Base-by-base conservation (phyloP, 2,888 invertebrate genomes). In the Meiosimyza decipiens region DNA sequence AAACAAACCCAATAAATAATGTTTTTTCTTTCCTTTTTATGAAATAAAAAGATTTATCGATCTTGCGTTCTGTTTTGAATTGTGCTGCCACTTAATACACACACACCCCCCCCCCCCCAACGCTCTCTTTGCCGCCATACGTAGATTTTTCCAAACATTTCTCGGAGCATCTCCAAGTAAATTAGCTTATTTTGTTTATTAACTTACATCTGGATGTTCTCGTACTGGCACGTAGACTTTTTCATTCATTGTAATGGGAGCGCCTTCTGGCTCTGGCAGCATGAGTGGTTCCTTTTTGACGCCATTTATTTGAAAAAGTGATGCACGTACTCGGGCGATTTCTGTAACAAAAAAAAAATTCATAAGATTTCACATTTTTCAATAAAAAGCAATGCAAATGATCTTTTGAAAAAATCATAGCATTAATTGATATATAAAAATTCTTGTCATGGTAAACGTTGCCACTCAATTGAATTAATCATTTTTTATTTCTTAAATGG, bases 221-320 rank as follows among this genome's bases (percentile, higher is more conserved):
- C 98, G 98, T 84, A 98, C 97, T 87, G 99, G 99, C 87, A 99
- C 99, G 89, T 97, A 99, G 85, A 99, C 96, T 92, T 99, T 99
- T 91, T 99, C 99, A 89, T 97, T 96, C 86, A 97, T 92, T 85
- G 96, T 95, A 82, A 95, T 93, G 85, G 95, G 92, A 84, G 94
- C 92, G 79, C 98, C 98, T 82, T 95, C 94, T 76, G 95, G 91
- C 84, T 97, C 97, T 86, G 97, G 97, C 87, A 97, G 89, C 81
- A 94, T 90, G 81, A 97, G 90, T 73, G 97, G 96, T 87, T 98
- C 97, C 88, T 96, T 96, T 88, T 95, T 95, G 78, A 94, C 94
- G 83, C 98, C 98, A 91, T 97, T 97, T 90, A 98, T 97, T 92
- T 99, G 98, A 91, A 99, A 99, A 88, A 99, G 91, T 88, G 95